Base-by-base conservation (phyloP, 2,888 invertebrate species). In the Phalangium opilio region DNA sequence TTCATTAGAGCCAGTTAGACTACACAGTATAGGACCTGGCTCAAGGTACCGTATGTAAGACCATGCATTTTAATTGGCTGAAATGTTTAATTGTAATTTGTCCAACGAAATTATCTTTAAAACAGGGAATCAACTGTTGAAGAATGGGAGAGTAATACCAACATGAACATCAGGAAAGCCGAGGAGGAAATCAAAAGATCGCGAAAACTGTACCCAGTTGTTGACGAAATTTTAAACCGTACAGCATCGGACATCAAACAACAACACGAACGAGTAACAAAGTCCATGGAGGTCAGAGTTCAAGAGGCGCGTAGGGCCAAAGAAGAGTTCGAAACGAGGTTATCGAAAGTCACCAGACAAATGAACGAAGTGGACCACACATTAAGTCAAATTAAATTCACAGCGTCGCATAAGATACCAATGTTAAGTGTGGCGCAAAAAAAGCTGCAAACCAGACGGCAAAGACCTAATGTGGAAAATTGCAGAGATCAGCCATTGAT, bases 81-180 rank as follows among this genome's bases (percentile, higher is more conserved):
- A 27, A 27, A 8, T 27, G 8, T 27, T 8, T 7, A 27, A 27
- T 7, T 27, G 27, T 27, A 27, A 27, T 27, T 27, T 27, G 27
- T 4, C n/a, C 27, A 27, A 27, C 8, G 8, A 27, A 7, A 7
- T 8, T 27, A 27, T 27, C 27, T 27, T 4, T 27, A n/a, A n/a
- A n/a, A n/a, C n/a, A 27, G 27, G 27, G 27, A 27, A 27, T 27
- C 27, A 7, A 51, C 49, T 1, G 10, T 49, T 15, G 51, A 46
- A 3, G 51, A 51, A 19, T 51, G 51, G 51, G 51, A 51, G 14
- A 39, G 51, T 5, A 40, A 21, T 5, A 51, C 51, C 10, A 44
- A 45, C 10, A 48, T 49, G 21, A 51, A 51, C 15, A 49, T 51
- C 11, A 42, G 49, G 27, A 51, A 44, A 27, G 48, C 49, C 3